A percentile compares a stretch with the other conserved stretches of the same genome.
Evolutionary conservation across 1,140 invertebrate genomes (phyloP).

Genomic region (Atta cephalotes): DNA sequence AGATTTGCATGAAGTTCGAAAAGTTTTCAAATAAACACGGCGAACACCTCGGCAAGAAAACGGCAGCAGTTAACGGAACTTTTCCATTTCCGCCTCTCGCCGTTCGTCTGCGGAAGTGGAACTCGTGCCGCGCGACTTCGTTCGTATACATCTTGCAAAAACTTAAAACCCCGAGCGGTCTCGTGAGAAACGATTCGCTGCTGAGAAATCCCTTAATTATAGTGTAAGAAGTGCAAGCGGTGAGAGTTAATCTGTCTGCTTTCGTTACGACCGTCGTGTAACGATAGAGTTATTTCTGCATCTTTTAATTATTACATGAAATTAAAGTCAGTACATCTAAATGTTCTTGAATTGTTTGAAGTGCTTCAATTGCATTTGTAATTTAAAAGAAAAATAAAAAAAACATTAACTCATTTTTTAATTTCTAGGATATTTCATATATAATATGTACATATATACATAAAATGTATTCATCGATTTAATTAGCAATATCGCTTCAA

Average conservation of each 20-base stretch:
- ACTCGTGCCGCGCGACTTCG: conserved; percentile 33
- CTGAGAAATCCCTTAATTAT: conserved; percentile 54
- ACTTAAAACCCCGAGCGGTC: conserved; percentile 33
- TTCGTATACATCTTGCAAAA: conserved; percentile 47
- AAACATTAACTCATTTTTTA: not conserved
- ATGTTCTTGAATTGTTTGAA: not conserved
- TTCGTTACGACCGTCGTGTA: not conserved
- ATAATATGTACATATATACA: not conserved
- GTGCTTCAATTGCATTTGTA: not conserved
- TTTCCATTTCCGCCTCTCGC: conserved; percentile 68
- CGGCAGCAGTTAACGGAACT: conserved; percentile 67
- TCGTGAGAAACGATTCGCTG: conserved; percentile 38
- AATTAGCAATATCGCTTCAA: not conserved
- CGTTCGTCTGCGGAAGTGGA: conserved; percentile 27
- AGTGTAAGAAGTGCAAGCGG: conserved; percentile 24
- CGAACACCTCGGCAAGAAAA: conserved; percentile 51
- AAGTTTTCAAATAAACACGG: conserved; percentile 76
- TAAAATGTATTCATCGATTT: not conserved
- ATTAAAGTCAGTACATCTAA: not conserved
- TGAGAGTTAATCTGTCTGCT: conserved; percentile 35
- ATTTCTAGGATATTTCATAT: not conserved
- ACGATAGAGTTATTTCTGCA: conserved; percentile 25
- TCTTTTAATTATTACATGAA: conserved; percentile 30
- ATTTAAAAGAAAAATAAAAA: not conserved
- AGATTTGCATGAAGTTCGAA: conserved; percentile 74